Base-by-base conservation (phyloP, 1,140 invertebrate genomes). In the Uloborus diversus region DNA sequence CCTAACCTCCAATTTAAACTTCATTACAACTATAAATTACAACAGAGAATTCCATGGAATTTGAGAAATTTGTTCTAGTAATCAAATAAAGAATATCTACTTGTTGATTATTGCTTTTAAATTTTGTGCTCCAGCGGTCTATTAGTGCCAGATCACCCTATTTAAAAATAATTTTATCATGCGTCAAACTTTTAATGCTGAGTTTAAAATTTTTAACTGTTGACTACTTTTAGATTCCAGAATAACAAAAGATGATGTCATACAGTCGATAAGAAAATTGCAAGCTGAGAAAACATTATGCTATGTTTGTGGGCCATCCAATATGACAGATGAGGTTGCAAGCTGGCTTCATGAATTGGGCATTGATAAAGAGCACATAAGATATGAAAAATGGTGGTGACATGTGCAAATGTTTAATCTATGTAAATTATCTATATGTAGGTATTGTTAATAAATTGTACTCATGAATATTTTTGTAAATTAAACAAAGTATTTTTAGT, bases 371-470 rank as follows among this genome's bases (percentile, higher is more conserved):
- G 49, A 84, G 7, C 56, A 81, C 32, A 83, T 86, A 27, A 73
- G 79, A 47, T 86, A 83, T 81, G 86, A 87, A 69, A 85, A 85
- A 56, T 87, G 86, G 86, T 85, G 84, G 84, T 86, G 81, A 82
- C 23, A 42, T 49, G 5, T 61, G 14, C 64, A 47, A 49, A 30
- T 62, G 32, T n/a, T 13, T 33, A 33, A 2, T 14, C 65, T 25
- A 27, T 49, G 33, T 28, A 2, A 57, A n/a, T 73, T 35, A n/a
- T 28, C 14, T 27, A 47, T 42, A 47, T 32, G 30, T 23, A 27
- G 17, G 4, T 68, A 23, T 71, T 51, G 53, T 37, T 27, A 73
- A 61, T 73, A 73, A 71, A 61, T 57, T 61, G 23, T 49, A 47
- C 4, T 66, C 30, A 37, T 32, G 1, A 3, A 30, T 4, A 13